Evolutionary conservation across 2,888 invertebrate genomes (phyloP), one percentile per base, ranked within the genome.

Genomic region (Eilema caniola): DNA sequence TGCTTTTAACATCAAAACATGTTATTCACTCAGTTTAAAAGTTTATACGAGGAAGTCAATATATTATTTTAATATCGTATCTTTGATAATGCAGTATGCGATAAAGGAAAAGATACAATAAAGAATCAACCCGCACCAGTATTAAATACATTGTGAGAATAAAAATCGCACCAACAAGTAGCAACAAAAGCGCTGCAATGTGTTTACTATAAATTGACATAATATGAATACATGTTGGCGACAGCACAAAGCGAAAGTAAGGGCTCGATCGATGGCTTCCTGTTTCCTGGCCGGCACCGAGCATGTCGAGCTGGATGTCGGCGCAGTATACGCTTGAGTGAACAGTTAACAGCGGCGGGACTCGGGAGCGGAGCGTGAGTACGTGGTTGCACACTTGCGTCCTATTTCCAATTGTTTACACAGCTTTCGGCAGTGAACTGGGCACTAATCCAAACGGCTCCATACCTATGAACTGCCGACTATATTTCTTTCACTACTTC

Each of bases 251-350:
- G 24, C 37, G 14, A 53, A 3, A 62, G 61, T 65, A 72, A 72
- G 70, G 72, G 75, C 80, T 71, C 80, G 78, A 77, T 82, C 83
- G 62, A 82, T 77, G 61, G 67, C 66, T 73, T 67, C 62, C 59
- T 70, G 75, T 67, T 77, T 82, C 83, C 83, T 77, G 80, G 64
- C 63, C 69, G 62, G 67, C 69, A 71, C 65, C 41, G 41, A 41
- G 41, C 41, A 14, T 73, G 59, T 20, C 11, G 28, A 64, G 81
- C 66, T 25, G 14, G 12, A 12, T 53, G 53, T 53, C 41, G 41
- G 63, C 47, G 24, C 14, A 53, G 23, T 47, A 23, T 20, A 62
- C 25, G 57, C 25, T 56, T 56, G 28, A 68, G 57, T 68, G 28
- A 63, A 63, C 57, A 37, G 41, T 63, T 41, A 63, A 63, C 57